These are phyloP conservation scores for Pelmatolapia mariae DNA, from an alignment of 2,113 vertebrate species.

Conservation along the genomic window DNA sequence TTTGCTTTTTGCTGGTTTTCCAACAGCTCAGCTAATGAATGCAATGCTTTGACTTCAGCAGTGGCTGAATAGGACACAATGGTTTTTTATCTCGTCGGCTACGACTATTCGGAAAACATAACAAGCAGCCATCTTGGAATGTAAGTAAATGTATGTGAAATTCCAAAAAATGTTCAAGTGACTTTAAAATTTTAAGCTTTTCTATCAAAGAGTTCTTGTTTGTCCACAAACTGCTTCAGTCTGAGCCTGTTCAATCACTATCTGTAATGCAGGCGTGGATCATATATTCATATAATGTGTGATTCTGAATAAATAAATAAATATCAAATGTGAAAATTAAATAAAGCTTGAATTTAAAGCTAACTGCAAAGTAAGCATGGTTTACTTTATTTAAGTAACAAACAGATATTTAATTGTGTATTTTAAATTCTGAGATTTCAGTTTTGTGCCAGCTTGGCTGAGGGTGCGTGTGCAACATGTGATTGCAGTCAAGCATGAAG, in stretches of 20 bases:
- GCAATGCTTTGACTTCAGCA: background rate
- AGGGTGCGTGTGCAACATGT: background rate
- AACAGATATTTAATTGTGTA: background rate
- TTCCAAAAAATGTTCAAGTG: background rate
- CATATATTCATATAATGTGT: background rate
- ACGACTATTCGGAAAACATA: background rate
- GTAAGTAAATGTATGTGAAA: background rate
- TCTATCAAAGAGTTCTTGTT: background rate
- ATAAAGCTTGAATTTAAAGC: background rate
- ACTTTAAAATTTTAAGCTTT: background rate
- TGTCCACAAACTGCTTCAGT: background rate
- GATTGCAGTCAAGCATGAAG: background rate
- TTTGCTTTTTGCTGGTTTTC: background rate
- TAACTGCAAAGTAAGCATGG: background rate
- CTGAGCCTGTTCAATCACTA: background rate
- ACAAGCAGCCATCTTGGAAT: background rate
- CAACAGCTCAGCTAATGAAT: background rate
- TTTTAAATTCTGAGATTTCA: background rate
- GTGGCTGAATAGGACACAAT: background rate
- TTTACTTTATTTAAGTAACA: background rate
- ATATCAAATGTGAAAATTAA: background rate
- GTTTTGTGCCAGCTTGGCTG: background rate
- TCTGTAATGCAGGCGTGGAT: background rate
- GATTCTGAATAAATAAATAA: background rate
- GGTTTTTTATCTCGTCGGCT: fast-evolving